Evolutionary conservation across 2,113 vertebrate genomes (phyloP), one percentile per base, ranked within the genome.

Genomic region (Pristiophorus japonicus): DNA sequence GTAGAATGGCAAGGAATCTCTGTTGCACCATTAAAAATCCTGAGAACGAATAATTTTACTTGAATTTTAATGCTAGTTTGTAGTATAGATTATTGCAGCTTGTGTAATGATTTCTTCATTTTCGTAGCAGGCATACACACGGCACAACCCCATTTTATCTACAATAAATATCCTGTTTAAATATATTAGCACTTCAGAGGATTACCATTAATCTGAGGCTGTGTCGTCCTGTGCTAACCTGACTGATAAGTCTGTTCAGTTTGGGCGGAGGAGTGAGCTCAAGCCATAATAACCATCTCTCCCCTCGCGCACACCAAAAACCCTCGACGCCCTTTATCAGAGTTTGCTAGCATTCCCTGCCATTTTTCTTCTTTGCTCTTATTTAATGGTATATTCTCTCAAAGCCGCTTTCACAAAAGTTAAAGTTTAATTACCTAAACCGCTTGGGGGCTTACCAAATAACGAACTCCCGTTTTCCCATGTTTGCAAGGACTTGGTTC

Each of bases 121-220:
- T 94, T 67, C 66, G 47, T 18, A 34, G 66, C 42, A 51, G 20
- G 10, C 92, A 67, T 67, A 24, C 38, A 67, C 2, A 47, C 38
- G 73, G 42, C 24, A 0, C 93, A 66, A 65, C 24, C 45, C 91
- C 7, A 10, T 47, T 20, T 70, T 94, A 73, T 94, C 66, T 51
- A 30, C 42, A 73, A 94, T 94, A 94, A 94, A 94, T 94, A 94
- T 94, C 65, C 93, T 94, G 45, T 73, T 70, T 67, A 94, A 94
- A 94, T 73, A 70, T 30, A 30, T 73, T 67, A 67, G 65, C 66
- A 47, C 11, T 94, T 10, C 93, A 47, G 45, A 67, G 27, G 42
- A 94, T 94, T 94, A 20, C 42, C 66, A 51, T 24, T 73, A 94
- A 67, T 90, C 51, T n/a, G 87, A 30, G 22, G 27, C 14, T 18